Evolutionary conservation across 2,888 invertebrate genomes (phyloP), one percentile per base, ranked within the genome.

Genomic region (Orthosia gracilis): DNA sequence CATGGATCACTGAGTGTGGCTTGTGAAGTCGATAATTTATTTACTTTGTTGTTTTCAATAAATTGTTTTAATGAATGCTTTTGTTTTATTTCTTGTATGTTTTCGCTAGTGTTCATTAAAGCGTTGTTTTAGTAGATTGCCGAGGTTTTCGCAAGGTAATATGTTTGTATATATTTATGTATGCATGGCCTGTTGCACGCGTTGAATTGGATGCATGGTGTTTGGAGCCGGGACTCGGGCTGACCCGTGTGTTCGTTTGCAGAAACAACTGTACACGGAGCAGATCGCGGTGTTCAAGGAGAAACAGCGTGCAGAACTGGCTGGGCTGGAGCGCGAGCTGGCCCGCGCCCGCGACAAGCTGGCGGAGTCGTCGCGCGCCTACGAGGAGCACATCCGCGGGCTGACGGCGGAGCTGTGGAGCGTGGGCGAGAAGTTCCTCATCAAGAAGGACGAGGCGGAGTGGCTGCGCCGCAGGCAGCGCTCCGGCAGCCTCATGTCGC

Each of bases 251-350:
- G 31, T 11, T 47, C 72, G 26, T 82, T 94, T 96, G 85, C 94
- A 97, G 97, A 96, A 97, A 89, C 96, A 97, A 91, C 90, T 97
- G 15, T 98, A 97, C 89, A 97, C 97, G 80, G 97, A 97, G 85
- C 97, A 98, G 90, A 96, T 98, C 76, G 86, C 92, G 4, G 94
- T 96, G 69, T 91, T 96, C 75, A 95, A 96, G 59, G 94, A 94
- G 66, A 96, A 96, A 73, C 96, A 96, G 68, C 95, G 96, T 50
- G 97, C 97, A 70, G 97, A 97, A 87, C 95, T 96, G n/a, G 84
- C 87, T 1, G 26, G 91, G 11, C 89, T 96, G 61, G 96, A 97
- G 76, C 94, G 95, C 62, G 94, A 97, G 72, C 92, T 97, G 77
- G 90, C 93, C n/a, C 96, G 95, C 59, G 96, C 97, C 26, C 94